Base-by-base conservation (phyloP, 1,140 invertebrate species). In the Drosophila rhopaloa region DNA sequence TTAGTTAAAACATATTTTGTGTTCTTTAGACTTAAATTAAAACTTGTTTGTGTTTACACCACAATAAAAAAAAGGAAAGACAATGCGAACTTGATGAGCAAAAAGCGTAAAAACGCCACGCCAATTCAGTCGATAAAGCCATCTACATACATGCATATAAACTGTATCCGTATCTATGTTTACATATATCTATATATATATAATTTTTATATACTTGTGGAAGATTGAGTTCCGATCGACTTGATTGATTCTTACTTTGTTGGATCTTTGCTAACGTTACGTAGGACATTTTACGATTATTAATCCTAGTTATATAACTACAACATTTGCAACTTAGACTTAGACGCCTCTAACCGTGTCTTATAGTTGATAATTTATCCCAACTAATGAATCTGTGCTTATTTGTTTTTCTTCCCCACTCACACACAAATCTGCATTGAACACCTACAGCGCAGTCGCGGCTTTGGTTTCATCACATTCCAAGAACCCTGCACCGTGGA, bases 381-480 rank as follows among this genome's bases (percentile, higher is more conserved):
- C 14, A 27, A 35, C 38, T 50, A 68, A 71, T 47, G 46, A 43
- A 54, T 66, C 27, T 35, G 41, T 53, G 38, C 43, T 38, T 62
- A n/a, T 58, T 43, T 66, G 44, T 63, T 55, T 71, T 35, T 81
- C 43, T 60, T 46, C 41, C 59, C 51, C 57, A 37, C n/a, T 14
- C 19, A 48, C 47, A 55, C 48, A 55, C 51, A 5, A 54, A 55
- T 13, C 27, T 10, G 13, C 5, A 32, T 5, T 16, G 7, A 37
- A 24, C 53, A 76, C 91, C 95, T 95, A 92, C 95, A 98, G 97
- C 95, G 97, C 92, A 97, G 97, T 94, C 95, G 97, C 83, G 97
- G 97, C 81, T 98, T 98, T 93, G 97, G 97, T 81, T 98, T 98
- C 94, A 98, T 98, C 91, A 98, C 97, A 91, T 98, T 98, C 93